Base-by-base conservation (phyloP, 2,888 invertebrate species). In the Alloplasta piceator region DNA sequence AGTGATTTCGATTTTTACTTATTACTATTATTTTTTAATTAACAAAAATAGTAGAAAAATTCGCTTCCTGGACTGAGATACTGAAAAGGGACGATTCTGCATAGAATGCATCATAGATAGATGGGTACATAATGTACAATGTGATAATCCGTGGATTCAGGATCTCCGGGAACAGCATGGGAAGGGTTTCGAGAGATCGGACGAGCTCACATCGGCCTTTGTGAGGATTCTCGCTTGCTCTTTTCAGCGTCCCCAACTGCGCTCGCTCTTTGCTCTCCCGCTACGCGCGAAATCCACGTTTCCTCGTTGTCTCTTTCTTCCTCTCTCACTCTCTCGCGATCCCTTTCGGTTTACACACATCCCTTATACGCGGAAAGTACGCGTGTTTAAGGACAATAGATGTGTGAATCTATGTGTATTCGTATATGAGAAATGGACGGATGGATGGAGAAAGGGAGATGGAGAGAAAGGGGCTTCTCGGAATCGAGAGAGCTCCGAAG, bases 401-500 rank as follows among this genome's bases (percentile, higher is more conserved):
- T 66, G 70, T 52, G 52, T 63, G 39, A 63, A 12, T 48, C 48
- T 41, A 64, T 41, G 39, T 26, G 3, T 26, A 60, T 58, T 7
- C 60, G 36, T 46, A 26, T 43, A 55, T 26, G 66, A 67, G 61
- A 68, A 46, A 60, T 52, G 66, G 71, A 56, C 63, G 67, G 56
- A 74, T 41, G 68, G 41, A 76, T 67, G 43, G 63, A 70, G 41
- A 72, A 56, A 66, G 58, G 61, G 7, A 52, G 52, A 76, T n/a
- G 52, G 6, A 66, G 38, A 60, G 72, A 60, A 50, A 61, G 12
- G 46, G 55, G 43, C 60, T 80, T 78, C 76, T 64, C 74, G 80
- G 80, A 79, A 82, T 36, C 66, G 60, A 43, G 81, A 26, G 26
- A 56, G 64, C 70, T 52, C 61, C 63, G 72, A 77, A 73, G 26